Evolutionary conservation across 2,888 invertebrate species (phyloP), one percentile per base, ranked within the genome.

Genomic region (Habrosyne pyritoides): DNA sequence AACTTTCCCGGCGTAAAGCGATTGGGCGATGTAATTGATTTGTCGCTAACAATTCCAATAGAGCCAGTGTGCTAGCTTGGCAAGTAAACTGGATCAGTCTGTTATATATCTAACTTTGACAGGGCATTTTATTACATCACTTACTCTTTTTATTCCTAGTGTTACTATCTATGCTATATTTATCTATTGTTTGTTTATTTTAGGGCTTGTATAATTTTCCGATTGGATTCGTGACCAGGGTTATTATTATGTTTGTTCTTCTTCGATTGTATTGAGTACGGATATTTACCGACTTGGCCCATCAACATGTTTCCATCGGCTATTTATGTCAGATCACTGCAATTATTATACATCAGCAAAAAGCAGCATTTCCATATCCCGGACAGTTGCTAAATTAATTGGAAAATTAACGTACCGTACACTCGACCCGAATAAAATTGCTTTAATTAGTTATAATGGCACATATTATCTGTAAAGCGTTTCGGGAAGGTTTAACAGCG

Each of bases 331-430:
- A 14, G n/a, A n/a, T 36, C 36, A 14, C 36, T 10, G 12, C 6
- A 36, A 36, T 18, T 2, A 42, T 12, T 42, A 42, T 8, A 36
- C 14, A 14, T 36, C 56, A 62, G 54, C 53, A 48, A 63, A 69
- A 54, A 49, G 61, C 51, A 59, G 52, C 52, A 64, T 66, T 68
- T 61, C 60, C 53, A 57, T 61, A 55, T 61, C 53, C 53, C 57
- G 56, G 52, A 57, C 77, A 75, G 76, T 81, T 78, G 76, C 66
- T 62, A 73, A 77, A 79, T 77, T 73, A 77, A 77, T 75, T 63
- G 75, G 72, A 75, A 79, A 76, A 79, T 81, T 77, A 76, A 75
- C 72, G 63, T 63, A 56, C 65, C 62, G 54, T 67, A 61, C 61
- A 63, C 60, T 61, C 47, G 52, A 54, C 53, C 63, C 63, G 60